Conservation (phyloP, 2,888 invertebrate species). For the Cepaea hortensis region DNA sequence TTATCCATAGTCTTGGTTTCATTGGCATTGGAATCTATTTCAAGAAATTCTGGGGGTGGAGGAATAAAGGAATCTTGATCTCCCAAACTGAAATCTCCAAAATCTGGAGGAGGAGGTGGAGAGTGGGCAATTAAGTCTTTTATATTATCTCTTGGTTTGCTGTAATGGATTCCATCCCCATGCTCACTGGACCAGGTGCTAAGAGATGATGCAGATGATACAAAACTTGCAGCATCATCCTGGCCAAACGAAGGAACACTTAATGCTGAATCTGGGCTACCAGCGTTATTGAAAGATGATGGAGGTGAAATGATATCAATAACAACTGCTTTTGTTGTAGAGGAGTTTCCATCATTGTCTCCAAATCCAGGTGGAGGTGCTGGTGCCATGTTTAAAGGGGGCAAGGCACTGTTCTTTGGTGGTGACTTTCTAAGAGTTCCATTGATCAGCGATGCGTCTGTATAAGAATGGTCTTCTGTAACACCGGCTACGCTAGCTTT, state of each 20-base stretch:
- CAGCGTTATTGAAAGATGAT: conserved; percentile 55
- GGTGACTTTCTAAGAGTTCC: conserved; percentile 48
- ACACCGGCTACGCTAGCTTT: conserved; percentile 54
- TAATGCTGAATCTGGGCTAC: conserved; percentile 45
- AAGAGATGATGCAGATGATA: conserved; percentile 70
- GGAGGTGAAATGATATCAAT: conserved; percentile 71
- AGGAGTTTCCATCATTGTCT: conserved; percentile 52
- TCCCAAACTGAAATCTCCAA: conserved; percentile 56
- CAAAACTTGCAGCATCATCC: conserved; percentile 69
- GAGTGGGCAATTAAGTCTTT: conserved; percentile 66
- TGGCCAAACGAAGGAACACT: conserved; percentile 58
- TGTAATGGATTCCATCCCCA: conserved; percentile 56
- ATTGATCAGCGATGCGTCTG: conserved; percentile 54
- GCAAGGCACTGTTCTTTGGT: conserved; percentile 28
- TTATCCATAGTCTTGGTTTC: conserved; percentile 49
- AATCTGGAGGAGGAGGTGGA: conserved; percentile 66
- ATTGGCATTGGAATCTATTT: conserved; percentile 39
- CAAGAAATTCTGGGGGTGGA: conserved; percentile 58
- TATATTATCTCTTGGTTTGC: conserved; percentile 56
- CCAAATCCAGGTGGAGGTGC: conserved; percentile 62
- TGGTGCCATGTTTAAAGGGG: conserved; percentile 3
- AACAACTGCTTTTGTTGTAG: conserved; percentile 53
- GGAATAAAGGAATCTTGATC: conserved; percentile 60
- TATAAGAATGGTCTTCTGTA: conserved; percentile 61
- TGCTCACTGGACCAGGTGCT: conserved; percentile 70